A percentile compares a stretch with the other conserved stretches of the same genome.
phyloP scores from a whole-genome alignment of 2,797 vertebrate genomes.

The Toxotes lorentzi region DNA sequence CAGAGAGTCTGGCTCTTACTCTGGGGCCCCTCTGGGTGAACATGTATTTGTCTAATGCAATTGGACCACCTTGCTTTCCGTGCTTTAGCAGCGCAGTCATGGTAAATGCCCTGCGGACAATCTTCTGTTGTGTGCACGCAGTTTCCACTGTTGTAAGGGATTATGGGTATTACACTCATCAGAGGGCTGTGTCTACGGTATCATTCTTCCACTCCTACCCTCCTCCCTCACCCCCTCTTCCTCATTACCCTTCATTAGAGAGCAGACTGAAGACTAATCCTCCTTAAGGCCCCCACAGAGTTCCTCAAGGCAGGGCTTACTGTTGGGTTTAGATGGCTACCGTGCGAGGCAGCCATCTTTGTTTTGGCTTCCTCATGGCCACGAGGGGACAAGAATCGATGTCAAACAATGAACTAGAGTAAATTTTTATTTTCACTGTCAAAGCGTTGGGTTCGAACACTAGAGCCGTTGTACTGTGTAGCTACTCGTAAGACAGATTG shows the following conservation, averaged over 20 bases:
- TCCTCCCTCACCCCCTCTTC: slow-evolving; percentile 2
- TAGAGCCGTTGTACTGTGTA: not conserved
- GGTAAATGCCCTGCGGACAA: slow-evolving; percentile 28
- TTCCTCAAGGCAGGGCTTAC: slow-evolving; percentile 53
- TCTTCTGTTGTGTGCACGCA: slow-evolving; percentile 25
- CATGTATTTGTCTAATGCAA: not conserved
- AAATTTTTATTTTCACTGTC: slow-evolving; percentile 48
- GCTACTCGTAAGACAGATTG: not conserved
- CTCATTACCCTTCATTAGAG: slow-evolving; percentile 68
- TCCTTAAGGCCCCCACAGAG: slow-evolving; percentile 54
- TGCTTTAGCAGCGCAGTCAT: slow-evolving; percentile 16
- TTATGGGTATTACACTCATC: slow-evolving; percentile 67
- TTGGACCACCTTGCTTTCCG: slow-evolving; percentile 42
- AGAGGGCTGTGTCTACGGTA: slow-evolving; percentile 43
- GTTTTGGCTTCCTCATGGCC: slow-evolving; percentile 16
- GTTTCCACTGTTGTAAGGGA: slow-evolving; percentile 60
- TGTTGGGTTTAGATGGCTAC: slow-evolving; percentile 44
- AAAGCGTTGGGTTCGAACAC: not conserved
- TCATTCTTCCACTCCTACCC: slow-evolving; percentile 41
- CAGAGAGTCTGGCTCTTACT: slow-evolving; percentile 21
- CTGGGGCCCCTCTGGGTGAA: slow-evolving; percentile 23
- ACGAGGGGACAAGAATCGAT: not conserved
- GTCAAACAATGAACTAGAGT: not conserved
- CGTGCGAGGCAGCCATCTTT: slow-evolving; percentile 53
- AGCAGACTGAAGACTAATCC: slow-evolving; percentile 70